Base-by-base conservation (phyloP, 2,113 vertebrate species). In the Erinaceus europaeus region DNA sequence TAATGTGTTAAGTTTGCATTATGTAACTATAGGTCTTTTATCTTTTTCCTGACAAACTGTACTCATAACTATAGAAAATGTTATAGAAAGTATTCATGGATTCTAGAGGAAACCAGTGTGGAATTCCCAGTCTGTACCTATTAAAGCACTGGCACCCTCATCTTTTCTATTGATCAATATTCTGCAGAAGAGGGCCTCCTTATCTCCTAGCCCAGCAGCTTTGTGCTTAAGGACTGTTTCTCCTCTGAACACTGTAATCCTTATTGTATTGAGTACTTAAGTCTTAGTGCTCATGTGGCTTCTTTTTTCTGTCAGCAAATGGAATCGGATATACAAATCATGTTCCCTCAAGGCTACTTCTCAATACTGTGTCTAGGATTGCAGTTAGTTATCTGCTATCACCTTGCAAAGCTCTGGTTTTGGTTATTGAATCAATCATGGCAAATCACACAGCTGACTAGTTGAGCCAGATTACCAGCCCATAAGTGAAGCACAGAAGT, bases 321-420 rank as follows among this genome's bases (percentile, higher is more conserved):
- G 72, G 91, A 94, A 94, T 84, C 94, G 80, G 86, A 86, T 86
- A 55, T 84, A 93, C 76, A 94, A 92, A 88, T 94, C 84, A 84
- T 84, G 73, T 8, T 80, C 80, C 68, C 69, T 88, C 57, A 84
- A 77, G 52, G 80, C 84, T 88, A n/a, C 72, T 90, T n/a, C 52
- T 88, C n/a, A 84, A 53, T 52, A 27, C 46, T 53, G 3, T 57
- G 27, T 20, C 40, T 53, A 62, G 40, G 27, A 62, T 75, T 75
- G 72, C 62, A 73, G 50, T 84, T 88, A 73, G 50, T 84, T 88
- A 81, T 50, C 67, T 86, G n/a, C 76, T 20, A 62, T 80, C 62
- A 77, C 36, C 73, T 91, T 69, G 57, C 44, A 77, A 61, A 67
- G 55, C 48, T 76, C 18, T 82, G 71, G 44, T 11, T 84, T 93